These are phyloP conservation scores for Xanthorhoe designata DNA, from an alignment of 2,888 invertebrate genomes.

Conservation along the genomic window DNA sequence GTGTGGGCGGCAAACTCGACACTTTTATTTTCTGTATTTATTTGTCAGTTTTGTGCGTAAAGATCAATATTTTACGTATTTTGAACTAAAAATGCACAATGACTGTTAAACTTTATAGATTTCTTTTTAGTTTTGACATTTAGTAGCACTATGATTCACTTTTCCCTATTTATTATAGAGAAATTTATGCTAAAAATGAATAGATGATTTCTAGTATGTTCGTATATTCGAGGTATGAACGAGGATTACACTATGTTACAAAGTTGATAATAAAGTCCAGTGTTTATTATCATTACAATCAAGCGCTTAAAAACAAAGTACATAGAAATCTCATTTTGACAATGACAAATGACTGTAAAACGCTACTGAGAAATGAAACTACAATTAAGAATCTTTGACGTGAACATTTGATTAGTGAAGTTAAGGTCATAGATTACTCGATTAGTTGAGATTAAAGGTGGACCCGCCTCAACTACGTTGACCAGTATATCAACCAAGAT, in stretches of 20 bases:
- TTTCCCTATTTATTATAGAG: background rate
- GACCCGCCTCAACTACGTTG: background rate
- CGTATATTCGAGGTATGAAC: too few relatives aligned
- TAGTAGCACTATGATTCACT: background rate
- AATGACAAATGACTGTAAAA: constrained; percentile 10
- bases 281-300: too few relatives aligned
- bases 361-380: constrained; percentile 6
- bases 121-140: background rate
- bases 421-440: constrained; percentile 13
- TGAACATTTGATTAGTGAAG: constrained; percentile 22
- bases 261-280: too few relatives aligned
- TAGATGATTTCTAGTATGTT: too few relatives aligned
- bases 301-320: too few relatives aligned
- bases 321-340: background rate
- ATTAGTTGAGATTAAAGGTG: constrained; percentile 13
- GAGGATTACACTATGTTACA: too few relatives aligned
- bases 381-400: constrained; percentile 17
- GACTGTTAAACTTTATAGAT: background rate
- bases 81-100: background rate
- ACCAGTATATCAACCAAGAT: background rate
- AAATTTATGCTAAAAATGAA: too few relatives aligned
- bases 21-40: constrained; percentile 32
- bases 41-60: constrained; percentile 10
- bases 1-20: constrained; percentile 44
- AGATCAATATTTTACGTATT: background rate